phyloP scores from a whole-genome alignment of 2,113 vertebrate species.

The Piaya cayana region DNA sequence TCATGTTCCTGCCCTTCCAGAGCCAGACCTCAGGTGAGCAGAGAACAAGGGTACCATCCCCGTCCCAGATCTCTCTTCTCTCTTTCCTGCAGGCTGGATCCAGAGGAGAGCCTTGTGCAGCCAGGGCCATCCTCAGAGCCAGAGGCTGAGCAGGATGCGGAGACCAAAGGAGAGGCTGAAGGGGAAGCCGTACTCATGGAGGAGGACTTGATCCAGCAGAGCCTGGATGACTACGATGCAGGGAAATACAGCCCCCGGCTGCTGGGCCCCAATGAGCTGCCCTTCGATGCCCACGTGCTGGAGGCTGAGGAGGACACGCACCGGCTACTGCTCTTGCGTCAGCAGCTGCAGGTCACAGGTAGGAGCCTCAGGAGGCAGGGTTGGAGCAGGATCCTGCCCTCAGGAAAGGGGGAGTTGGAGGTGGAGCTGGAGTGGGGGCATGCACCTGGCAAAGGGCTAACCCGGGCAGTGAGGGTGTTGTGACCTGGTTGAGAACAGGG shows the following conservation, averaged over 20 bases:
- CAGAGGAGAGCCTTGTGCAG: slow-evolving; percentile 22
- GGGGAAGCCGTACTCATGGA: slow-evolving; percentile 92
- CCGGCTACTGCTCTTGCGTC: slow-evolving; percentile 85
- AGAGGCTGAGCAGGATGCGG: slow-evolving; percentile 26
- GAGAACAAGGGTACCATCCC: background rate
- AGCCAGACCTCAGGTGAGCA: background rate
- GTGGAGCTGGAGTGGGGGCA: background rate
- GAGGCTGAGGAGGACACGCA: slow-evolving; percentile 88
- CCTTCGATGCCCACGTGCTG: slow-evolving; percentile 88
- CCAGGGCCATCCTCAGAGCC: slow-evolving; percentile 60
- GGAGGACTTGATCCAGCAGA: slow-evolving; percentile 97
- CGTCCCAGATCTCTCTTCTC: background rate
- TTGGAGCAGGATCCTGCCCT: background rate
- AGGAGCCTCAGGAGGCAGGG: background rate
- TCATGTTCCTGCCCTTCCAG: background rate
- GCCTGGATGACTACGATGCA: slow-evolving; percentile 91
- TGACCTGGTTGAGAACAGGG: background rate
- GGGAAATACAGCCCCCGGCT: slow-evolving; percentile 92
- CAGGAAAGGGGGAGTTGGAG: background rate
- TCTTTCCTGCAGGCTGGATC: slow-evolving; percentile 47
- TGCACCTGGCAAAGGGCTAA: background rate
- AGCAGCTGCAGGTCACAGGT: slow-evolving; percentile 94
- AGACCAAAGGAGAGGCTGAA: slow-evolving; percentile 67
- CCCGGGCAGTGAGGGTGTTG: background rate
- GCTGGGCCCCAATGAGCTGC: slow-evolving; percentile 86